Evolutionary conservation across 1,140 invertebrate genomes (phyloP), one percentile per base, ranked within the genome.

Genomic region (Myzus persicae): DNA sequence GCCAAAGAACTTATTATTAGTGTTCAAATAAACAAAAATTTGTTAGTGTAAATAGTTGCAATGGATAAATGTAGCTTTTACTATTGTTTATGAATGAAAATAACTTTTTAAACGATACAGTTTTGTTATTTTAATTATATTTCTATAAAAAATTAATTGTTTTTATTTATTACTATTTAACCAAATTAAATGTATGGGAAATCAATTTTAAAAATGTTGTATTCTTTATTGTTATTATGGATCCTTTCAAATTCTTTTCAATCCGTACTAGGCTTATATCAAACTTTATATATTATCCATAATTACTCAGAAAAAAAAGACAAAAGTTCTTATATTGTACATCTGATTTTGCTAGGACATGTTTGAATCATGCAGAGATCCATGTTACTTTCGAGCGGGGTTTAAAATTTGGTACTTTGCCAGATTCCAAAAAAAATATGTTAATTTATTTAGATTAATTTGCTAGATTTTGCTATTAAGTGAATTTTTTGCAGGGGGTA

Each of bases 1-100:
- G 36, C 87, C 87, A 88, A 88, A 88, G 44, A 88, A 88, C 48
- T 87, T 46, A 88, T 88, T 48, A 1, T 48, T 38, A 88, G 44
- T 88, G 20, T 88, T 40, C 31, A 40, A 67, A 18, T n/a, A 42
- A 51, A 38, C n/a, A 36, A 46, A 48, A 24, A 48, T 87, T 4
- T 84, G 40, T 84, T 0, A 48, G 7, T 87, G 4, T 87, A 14
- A n/a, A 31, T 14, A 67, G 59, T 67, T 67, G 11, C 3, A 67
- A n/a, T 67, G 9, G 31, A 67, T 11, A 67, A 67, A 67, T n/a
- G 59, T 67, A 67, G 59, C 14, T 67, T n/a, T n/a, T 67, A 67
- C 4, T 67, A n/a, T 67, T 67, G 14, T 18, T 67, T 18, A 18
- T 67, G n/a, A 67, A n/a, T 67, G 9, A 67, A 67, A 26, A 67